A percentile compares a stretch with the other conserved stretches of the same genome.
These are phyloP conservation scores for Aspidapion aeneum DNA, from an alignment of 2,888 invertebrate species.

Conservation along the genomic window DNA sequence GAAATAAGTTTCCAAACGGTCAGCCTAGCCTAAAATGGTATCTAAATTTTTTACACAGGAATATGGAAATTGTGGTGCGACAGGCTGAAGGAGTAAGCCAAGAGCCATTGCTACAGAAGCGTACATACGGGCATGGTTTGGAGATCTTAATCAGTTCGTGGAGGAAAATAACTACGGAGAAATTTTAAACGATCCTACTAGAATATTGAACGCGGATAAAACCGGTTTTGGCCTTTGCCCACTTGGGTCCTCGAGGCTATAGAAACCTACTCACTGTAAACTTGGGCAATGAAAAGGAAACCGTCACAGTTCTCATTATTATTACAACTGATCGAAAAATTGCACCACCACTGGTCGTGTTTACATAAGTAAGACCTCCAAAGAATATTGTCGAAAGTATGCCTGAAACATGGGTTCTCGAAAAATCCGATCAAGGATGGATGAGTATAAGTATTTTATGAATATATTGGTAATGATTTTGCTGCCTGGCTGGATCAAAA, in stretches of 20 bases:
- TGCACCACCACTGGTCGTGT: slow-evolving; percentile 17
- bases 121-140: too few species aligned
- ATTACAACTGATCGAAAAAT: slow-evolving; percentile 14
- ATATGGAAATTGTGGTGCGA: too few species aligned
- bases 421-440: slow-evolving; percentile 27
- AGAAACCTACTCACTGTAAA: not conserved
- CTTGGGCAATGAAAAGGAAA: slow-evolving; percentile 16
- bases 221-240: slow-evolving; percentile 18
- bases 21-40: too few species aligned
- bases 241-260: not conserved
- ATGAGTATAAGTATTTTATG: slow-evolving; percentile 28
- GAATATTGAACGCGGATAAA: slow-evolving; percentile 21
- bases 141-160: too few species aligned
- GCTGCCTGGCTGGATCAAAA: slow-evolving; percentile 19
- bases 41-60: too few species aligned
- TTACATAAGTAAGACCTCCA: slow-evolving; percentile 22
- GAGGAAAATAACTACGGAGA: slow-evolving; percentile 10
- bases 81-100: too few species aligned
- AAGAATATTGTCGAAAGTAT: slow-evolving; percentile 15
- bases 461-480: slow-evolving; percentile 24
- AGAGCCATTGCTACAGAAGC: too few species aligned
- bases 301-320: slow-evolving; percentile 18
- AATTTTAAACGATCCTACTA: slow-evolving; percentile 15
- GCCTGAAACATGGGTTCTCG: slow-evolving; percentile 19
- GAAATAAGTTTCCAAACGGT: too few species aligned